Conservation (phyloP, 1,140 invertebrate genomes). For the Drosophila mauritiana region DNA sequence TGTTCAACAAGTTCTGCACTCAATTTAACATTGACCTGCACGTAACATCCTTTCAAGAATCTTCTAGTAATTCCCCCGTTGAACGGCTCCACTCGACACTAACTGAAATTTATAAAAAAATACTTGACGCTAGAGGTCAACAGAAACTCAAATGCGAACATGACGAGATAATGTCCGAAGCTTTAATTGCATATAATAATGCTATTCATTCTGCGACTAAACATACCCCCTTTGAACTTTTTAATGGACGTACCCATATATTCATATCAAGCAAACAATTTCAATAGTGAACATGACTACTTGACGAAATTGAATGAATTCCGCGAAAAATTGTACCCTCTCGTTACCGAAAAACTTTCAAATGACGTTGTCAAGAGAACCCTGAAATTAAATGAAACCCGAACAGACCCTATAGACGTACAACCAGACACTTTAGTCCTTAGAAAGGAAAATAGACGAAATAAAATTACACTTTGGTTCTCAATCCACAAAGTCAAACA, state of each 20-base stretch:
- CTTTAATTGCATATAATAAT: conserved; percentile 1
- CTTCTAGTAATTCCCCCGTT: background rate
- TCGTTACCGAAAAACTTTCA: background rate
- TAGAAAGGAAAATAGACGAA: conserved; percentile 8
- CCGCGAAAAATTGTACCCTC: background rate
- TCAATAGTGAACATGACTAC: background rate
- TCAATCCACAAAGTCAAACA: too few relatives aligned
- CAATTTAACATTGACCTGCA: background rate
- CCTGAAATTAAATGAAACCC: background rate
- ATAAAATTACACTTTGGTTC: background rate
- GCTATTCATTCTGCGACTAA: background rate
- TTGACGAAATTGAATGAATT: background rate
- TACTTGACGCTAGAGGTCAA: background rate
- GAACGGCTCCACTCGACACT: background rate
- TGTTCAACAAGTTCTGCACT: background rate
- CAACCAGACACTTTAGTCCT: conserved; percentile 1
- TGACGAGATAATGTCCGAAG: background rate
- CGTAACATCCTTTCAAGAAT: conserved; percentile 1
- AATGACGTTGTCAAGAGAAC: background rate
- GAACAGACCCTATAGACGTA: background rate
- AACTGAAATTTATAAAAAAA: background rate
- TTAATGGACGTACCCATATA: background rate
- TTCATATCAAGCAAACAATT: background rate
- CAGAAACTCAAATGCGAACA: background rate
- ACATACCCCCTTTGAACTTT: conserved; percentile 3